Evolutionary conservation across 1,140 invertebrate species (phyloP).

Genomic region (Bombus turneri): DNA sequence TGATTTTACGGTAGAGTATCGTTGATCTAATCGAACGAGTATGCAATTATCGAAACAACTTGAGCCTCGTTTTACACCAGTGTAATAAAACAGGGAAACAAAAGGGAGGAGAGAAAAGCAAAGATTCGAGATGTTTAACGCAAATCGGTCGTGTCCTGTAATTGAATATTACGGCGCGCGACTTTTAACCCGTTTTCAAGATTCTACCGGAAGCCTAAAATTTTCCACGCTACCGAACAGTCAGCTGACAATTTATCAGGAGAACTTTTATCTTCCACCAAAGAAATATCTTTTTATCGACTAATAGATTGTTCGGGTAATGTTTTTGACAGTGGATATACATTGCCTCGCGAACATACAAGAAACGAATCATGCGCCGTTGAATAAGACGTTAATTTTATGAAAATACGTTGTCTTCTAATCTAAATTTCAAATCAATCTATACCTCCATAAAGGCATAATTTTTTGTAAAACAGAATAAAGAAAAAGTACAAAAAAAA

Average conservation of each 20-base stretch:
- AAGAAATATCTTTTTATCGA: too few relatives aligned
- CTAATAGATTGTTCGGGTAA: background rate
- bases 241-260: background rate
- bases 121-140: background rate
- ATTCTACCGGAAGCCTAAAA: background rate
- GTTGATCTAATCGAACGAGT: too few relatives aligned
- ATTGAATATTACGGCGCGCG: background rate
- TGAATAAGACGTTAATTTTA: too few relatives aligned
- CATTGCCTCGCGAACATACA: accelerated
- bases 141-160: background rate
- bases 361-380: too few relatives aligned
- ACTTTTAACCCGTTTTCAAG: conserved; percentile 1
- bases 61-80: background rate
- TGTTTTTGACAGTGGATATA: background rate
- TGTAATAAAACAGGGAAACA: background rate
- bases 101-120: background rate
- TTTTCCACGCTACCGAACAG: background rate
- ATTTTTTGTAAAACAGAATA: too few relatives aligned
- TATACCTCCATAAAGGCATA: background rate
- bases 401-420: too few relatives aligned
- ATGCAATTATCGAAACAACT: background rate
- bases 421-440: too few relatives aligned
- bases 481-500: too few relatives aligned
- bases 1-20: too few relatives aligned
- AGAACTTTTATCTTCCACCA: background rate